Evolutionary conservation across 1,140 invertebrate genomes (phyloP).

Genomic region (Sogatella furcifera): DNA sequence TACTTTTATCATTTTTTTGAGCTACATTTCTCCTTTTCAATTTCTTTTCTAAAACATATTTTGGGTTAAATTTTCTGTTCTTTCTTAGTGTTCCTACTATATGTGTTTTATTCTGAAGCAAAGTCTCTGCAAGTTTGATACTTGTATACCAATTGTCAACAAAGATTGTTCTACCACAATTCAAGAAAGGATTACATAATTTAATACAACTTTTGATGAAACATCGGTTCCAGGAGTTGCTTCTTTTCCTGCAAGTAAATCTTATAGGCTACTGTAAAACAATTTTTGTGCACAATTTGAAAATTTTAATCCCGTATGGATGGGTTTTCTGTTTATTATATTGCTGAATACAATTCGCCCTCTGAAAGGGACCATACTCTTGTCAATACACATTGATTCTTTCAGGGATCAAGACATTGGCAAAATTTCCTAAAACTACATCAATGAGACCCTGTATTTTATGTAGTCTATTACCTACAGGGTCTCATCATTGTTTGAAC

Average conservation of each 20-base stretch:
- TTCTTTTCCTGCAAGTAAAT: conserved; percentile 24
- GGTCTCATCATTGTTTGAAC: conserved; percentile 4
- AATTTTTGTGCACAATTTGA: conserved; percentile 29
- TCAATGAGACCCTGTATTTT: no score
- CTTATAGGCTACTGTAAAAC: conserved; percentile 24
- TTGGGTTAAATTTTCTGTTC: conserved; percentile 12
- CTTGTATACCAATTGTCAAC: conserved; percentile 26
- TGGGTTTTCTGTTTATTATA: conserved; percentile 34
- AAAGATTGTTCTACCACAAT: conserved; percentile 20
- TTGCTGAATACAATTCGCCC: conserved; percentile 30
- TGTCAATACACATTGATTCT: conserved; percentile 31
- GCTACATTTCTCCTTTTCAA: conserved; percentile 1
- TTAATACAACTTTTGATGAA: conserved; percentile 11
- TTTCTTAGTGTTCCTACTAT: conserved; percentile 14
- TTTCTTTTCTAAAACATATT: conserved; percentile 6
- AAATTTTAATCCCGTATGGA: conserved; percentile 32
- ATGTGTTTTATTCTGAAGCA: conserved; percentile 17
- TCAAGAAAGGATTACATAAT: conserved; percentile 17
- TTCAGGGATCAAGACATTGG: conserved; percentile 12
- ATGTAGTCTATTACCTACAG: neutral
- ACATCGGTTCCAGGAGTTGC: neutral
- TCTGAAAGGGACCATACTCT: conserved; percentile 31
- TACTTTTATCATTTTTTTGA: neutral
- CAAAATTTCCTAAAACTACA: conserved; percentile 5
- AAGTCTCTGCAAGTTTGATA: conserved; percentile 18